Base-by-base conservation (phyloP, 1,140 invertebrate genomes). In the Heliconius himera region DNA sequence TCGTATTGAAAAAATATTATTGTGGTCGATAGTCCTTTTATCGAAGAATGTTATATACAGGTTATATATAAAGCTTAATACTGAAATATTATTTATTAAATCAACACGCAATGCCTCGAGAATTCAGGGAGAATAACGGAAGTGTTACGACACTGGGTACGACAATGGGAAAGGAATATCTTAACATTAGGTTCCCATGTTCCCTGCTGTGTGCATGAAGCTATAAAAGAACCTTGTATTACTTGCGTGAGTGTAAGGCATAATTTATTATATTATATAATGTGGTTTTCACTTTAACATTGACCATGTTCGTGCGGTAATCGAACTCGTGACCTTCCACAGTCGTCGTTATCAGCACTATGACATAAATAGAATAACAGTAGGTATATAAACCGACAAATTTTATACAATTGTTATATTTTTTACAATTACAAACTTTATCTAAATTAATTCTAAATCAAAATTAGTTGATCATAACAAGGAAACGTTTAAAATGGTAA, bases 401-500 rank as follows among this genome's bases (percentile, higher is more conserved):
- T 22, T 22, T 56, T 22, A n/a, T 22, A 9, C 54, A 56, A 56
- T 22, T 11, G n/a, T 20, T 54, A 60, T 60, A 60, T 11, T 60
- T n/a, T 29, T 29, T 4, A 66, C n/a, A 29, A 26, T 60, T 60
- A n/a, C 54, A 26, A 49, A 1, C 20, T 33, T 33, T 49, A 29
- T 74, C 41, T 18, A 11, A 51, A 49, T 74, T 51, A 54, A 49
- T 29, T 51, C 73, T 5, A 51, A 8, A 11, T 74, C 46, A 29
- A 74, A 74, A n/a, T 54, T 3, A 66, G 9, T 41, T 46, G 6
- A 41, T 49, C 13, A 66, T 20, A 70, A 70, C 20, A 76, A n/a
- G 74, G 74, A 76, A 76, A 76, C 46, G 56, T 76, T 70, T 70
- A 29, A 76, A 76, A 76, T 76, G 56, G 60, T 76, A 76, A 76